A percentile compares a stretch with the other conserved stretches of the same genome.
Evolutionary conservation across 2,797 vertebrate species (phyloP).

Genomic region (Xiphorhynchus erythropygius): DNA sequence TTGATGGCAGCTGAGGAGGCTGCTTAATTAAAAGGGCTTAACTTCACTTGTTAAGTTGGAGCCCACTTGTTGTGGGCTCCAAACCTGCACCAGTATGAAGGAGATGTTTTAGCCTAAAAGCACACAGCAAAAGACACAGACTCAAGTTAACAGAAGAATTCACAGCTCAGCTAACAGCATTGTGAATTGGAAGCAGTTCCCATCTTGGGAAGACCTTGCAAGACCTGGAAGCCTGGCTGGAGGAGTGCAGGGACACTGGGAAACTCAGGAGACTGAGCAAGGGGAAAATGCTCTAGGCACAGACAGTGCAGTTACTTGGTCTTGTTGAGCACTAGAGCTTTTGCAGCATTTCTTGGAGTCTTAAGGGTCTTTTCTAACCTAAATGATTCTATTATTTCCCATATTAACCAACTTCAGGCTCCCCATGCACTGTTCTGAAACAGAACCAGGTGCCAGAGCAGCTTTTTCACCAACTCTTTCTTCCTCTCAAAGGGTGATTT

Average conservation of each 20-base stretch:
- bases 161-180: neutral
- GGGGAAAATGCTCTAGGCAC: neutral
- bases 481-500: neutral
- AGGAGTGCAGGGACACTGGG: neutral
- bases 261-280: neutral
- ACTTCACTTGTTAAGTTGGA: neutral
- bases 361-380: neutral
- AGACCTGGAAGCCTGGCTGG: neutral
- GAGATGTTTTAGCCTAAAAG: neutral
- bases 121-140: neutral
- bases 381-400: neutral
- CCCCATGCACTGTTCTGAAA: fast-evolving
- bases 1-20: neutral
- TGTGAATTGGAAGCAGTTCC: fast-evolving
- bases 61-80: neutral
- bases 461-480: neutral
- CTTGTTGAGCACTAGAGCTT: neutral
- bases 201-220: neutral
- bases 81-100: neutral
- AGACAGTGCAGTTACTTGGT: fast-evolving
- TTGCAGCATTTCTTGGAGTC: neutral
- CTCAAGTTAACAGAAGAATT: neutral
- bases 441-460: neutral
- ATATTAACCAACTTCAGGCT: neutral
- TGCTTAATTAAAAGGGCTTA: neutral